These are phyloP conservation scores for Catocala fraxini DNA, from an alignment of 2,888 invertebrate genomes.

Conservation along the genomic window DNA sequence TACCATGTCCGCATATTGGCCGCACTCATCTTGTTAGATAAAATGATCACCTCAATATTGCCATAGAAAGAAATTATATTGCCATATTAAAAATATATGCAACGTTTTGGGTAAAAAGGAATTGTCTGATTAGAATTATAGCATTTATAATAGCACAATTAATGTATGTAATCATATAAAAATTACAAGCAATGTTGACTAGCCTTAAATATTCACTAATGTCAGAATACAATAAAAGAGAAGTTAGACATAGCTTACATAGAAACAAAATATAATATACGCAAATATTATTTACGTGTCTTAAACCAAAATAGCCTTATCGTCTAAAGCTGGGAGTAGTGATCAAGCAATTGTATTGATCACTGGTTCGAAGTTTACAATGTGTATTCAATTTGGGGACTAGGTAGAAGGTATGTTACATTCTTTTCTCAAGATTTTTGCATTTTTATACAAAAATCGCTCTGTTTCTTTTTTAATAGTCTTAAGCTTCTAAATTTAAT, in stretches of 20 bases:
- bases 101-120: neutral
- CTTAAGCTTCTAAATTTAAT: slow-evolving; percentile 46
- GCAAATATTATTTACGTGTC: slow-evolving; percentile 4
- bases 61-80: neutral
- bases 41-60: neutral
- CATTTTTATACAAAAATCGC: slow-evolving; percentile 52
- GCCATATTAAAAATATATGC: slow-evolving; percentile 3
- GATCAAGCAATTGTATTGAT: no score
- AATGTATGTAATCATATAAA: no score
- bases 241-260: no score
- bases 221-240: no score
- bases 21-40: slow-evolving; percentile 20
- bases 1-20: slow-evolving; percentile 38
- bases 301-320: neutral
- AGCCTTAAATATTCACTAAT: neutral
- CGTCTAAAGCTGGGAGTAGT: neutral
- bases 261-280: neutral
- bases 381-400: slow-evolving; percentile 29
- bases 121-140: slow-evolving; percentile 13
- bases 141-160: neutral
- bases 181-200: neutral
- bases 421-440: slow-evolving; percentile 36
- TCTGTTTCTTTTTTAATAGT: slow-evolving; percentile 30
- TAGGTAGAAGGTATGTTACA: slow-evolving; percentile 18
- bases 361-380: no score